Conservation (phyloP, 2,113 vertebrate genomes). For the Saccopteryx leptura region DNA sequence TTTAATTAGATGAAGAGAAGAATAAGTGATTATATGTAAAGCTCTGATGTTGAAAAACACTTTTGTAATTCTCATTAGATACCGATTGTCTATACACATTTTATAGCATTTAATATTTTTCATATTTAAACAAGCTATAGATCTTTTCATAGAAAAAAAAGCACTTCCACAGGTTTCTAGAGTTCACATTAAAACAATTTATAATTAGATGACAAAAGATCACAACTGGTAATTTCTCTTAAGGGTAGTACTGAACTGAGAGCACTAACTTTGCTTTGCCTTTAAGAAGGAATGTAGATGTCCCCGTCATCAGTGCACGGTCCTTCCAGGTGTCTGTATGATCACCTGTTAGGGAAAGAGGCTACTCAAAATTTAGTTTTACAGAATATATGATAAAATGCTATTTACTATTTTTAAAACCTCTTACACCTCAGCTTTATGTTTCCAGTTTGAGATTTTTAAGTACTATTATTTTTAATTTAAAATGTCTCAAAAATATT, state of each 20-base stretch:
- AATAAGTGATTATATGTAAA: background rate
- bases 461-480: constrained; percentile 62
- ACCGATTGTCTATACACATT: background rate
- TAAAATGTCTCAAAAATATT: constrained; percentile 81
- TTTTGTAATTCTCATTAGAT: background rate
- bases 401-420: constrained; percentile 26
- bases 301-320: background rate
- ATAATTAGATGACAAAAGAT: constrained; percentile 58
- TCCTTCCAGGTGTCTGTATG: constrained; percentile 40
- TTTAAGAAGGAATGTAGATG: constrained; percentile 3
- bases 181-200: constrained; percentile 59
- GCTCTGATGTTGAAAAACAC: background rate
- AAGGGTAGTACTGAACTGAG: background rate
- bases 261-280: background rate
- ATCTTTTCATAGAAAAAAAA: background rate
- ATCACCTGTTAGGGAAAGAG: background rate
- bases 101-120: background rate
- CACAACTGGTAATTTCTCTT: constrained; percentile 57
- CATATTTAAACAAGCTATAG: accelerated
- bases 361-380: constrained; percentile 17
- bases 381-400: constrained; percentile 66
- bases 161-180: background rate
- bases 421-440: background rate
- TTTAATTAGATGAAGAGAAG: constrained; percentile 7
- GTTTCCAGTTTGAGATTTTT: constrained; percentile 61